Evolutionary conservation across 2,797 vertebrate species (phyloP).

Genomic region (Pteropus rufus): DNA sequence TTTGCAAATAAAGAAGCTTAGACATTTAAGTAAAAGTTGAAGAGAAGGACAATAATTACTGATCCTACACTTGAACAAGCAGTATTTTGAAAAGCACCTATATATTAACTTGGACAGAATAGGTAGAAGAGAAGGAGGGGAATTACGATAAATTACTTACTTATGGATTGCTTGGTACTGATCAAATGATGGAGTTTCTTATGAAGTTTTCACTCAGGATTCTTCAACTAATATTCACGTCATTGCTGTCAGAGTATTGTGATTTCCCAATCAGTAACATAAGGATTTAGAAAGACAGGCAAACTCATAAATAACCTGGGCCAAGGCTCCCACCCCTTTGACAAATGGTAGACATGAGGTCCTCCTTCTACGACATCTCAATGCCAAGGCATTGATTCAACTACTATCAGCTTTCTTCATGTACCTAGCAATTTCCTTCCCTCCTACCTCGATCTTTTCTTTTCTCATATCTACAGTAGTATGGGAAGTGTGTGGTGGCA

Average conservation of each 20-base stretch:
- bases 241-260: background rate
- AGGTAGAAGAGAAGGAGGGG: background rate
- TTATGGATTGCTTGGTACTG: background rate
- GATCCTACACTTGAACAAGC: background rate
- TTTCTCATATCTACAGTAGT: background rate
- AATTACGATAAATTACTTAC: background rate
- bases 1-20: background rate
- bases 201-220: constrained; percentile 5
- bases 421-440: background rate
- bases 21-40: background rate
- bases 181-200: background rate
- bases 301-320: background rate
- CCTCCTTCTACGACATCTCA: background rate
- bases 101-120: background rate
- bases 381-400: background rate
- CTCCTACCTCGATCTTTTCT: background rate
- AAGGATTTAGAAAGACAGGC: background rate
- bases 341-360: background rate
- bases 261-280: background rate
- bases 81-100: background rate
- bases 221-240: background rate
- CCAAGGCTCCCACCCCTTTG: background rate
- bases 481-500: background rate
- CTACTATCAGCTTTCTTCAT: background rate
- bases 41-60: background rate